Percentiles rank a stretch among this genome's conserved stretches.
Conservation (phyloP, 2,888 invertebrate species). For the Dioctria linearis region DNA sequence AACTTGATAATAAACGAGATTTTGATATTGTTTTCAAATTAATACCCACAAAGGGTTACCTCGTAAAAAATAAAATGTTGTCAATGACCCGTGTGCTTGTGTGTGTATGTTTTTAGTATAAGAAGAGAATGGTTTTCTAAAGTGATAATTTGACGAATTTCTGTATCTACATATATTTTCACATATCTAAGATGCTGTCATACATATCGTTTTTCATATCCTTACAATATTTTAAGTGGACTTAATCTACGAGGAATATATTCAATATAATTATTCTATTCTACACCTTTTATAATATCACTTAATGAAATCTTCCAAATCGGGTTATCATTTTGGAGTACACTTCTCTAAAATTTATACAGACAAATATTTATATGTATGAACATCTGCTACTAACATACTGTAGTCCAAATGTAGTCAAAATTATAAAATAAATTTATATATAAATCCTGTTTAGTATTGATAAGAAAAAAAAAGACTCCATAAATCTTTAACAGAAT, state of each 20-base stretch:
- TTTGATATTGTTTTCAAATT: not conserved
- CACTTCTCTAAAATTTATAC: not conserved
- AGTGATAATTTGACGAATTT: conserved; percentile 15
- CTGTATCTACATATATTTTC: not conserved
- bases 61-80: not conserved
- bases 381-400: conserved; percentile 36
- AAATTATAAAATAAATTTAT: conserved; percentile 14
- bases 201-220: not conserved
- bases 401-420: conserved; percentile 15
- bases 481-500: not conserved
- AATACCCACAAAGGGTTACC: conserved; percentile 12
- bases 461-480: conserved; percentile 31
- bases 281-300: not conserved
- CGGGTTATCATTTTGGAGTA: not conserved
- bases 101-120: conserved; percentile 28
- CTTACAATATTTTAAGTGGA: not conserved
- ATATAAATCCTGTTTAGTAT: conserved; percentile 37
- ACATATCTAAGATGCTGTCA: not conserved
- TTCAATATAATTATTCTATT: not conserved
- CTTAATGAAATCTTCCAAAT: not conserved
- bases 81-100: conserved; percentile 14
- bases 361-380: conserved; percentile 30
- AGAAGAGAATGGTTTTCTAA: conserved; percentile 1
- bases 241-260: not conserved
- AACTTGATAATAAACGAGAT: conserved; percentile 36